These are phyloP conservation scores for Eira barbara DNA, from an alignment of 2,113 vertebrate genomes.

Conservation along the genomic window DNA sequence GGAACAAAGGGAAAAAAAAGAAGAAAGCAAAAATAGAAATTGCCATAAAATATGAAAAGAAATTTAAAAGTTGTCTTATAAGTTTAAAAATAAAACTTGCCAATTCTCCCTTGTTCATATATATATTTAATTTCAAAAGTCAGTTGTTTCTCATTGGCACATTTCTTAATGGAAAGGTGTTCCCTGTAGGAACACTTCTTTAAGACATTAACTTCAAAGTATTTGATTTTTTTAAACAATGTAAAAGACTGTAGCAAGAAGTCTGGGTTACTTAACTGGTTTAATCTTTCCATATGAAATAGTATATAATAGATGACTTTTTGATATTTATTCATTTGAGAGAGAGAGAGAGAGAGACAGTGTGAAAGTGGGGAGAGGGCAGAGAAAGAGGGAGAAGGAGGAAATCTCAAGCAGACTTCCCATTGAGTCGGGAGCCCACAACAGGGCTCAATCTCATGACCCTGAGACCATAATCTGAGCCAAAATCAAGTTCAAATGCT, in stretches of 20 bases:
- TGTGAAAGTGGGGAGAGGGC: no score
- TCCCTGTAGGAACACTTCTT: neutral
- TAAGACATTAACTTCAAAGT: neutral
- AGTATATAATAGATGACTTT: neutral
- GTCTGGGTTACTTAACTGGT: neutral
- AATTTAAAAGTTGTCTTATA: neutral
- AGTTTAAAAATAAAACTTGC: neutral
- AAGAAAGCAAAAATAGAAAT: neutral
- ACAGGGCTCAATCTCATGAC: no score
- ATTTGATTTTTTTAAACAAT: neutral
- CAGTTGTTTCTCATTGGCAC: neutral
- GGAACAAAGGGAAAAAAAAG: neutral
- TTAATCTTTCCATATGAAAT: neutral
- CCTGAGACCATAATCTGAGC: neutral
- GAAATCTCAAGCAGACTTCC: no score
- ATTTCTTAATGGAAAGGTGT: neutral
- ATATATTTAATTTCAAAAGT: neutral
- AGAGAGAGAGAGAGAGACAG: no score
- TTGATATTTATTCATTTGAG: neutral
- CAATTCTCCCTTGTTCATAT: neutral
- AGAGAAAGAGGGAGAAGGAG: no score
- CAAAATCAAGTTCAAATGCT: neutral
- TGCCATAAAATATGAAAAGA: neutral
- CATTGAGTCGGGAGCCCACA: no score
- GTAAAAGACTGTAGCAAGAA: neutral